Conservation (phyloP, 2,888 invertebrate species). For the Coenonympha glycerion region DNA sequence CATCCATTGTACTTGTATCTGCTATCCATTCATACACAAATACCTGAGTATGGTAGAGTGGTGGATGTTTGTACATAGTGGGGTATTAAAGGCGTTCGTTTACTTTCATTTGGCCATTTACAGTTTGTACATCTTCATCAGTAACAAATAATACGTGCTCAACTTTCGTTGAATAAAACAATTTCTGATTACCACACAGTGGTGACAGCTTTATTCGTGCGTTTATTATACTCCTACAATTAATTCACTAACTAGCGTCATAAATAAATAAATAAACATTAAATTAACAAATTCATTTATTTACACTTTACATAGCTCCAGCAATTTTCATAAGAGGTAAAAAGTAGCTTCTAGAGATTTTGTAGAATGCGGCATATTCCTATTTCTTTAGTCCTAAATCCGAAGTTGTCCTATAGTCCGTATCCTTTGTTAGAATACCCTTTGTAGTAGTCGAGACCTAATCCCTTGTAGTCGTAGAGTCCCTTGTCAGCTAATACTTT, state of each 20-base stretch:
- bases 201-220: slow-evolving; percentile 62
- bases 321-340: background rate
- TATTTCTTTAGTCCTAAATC: slow-evolving; percentile 7
- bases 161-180: slow-evolving; percentile 34
- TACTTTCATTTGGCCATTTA: background rate
- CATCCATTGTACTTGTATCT: background rate
- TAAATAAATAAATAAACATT: slow-evolving; percentile 28
- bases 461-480: slow-evolving; percentile 13
- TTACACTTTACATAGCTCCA: background rate
- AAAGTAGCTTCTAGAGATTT: background rate
- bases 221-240: slow-evolving; percentile 34
- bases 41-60: background rate
- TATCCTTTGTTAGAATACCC: background rate
- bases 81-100: background rate
- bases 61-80: background rate
- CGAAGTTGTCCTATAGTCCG: too few relatives aligned
- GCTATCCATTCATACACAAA: background rate
- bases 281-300: slow-evolving; percentile 21
- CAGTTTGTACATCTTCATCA: background rate
- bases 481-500: slow-evolving; percentile 25
- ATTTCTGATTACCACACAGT: slow-evolving; percentile 49
- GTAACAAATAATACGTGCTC: too few relatives aligned
- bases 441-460: slow-evolving; percentile 9
- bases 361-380: slow-evolving; percentile 26
- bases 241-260: slow-evolving; percentile 29